A percentile compares a stretch with the other conserved stretches of the same genome.
phyloP scores from a whole-genome alignment of 2,113 vertebrate species.

The Glaucidium brasilianum region DNA sequence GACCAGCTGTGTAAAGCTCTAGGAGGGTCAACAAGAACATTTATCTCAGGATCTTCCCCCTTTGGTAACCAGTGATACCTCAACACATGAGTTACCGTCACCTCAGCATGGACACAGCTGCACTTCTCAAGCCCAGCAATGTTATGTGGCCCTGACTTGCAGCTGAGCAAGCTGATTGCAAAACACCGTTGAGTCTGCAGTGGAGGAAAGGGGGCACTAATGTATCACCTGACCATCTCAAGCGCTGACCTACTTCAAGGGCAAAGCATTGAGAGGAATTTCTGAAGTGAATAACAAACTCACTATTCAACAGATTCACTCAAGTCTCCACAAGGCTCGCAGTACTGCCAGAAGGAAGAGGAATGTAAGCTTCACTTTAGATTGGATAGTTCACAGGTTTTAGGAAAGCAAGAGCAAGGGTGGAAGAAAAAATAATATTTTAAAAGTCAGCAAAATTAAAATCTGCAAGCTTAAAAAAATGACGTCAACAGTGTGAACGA shows the following conservation, averaged over 20 bases:
- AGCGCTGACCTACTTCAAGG: not conserved
- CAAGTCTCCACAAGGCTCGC: not conserved
- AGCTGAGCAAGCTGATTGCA: not conserved
- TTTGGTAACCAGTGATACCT: not conserved
- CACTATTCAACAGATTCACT: not conserved
- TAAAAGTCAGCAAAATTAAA: not conserved
- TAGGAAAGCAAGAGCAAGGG: not conserved
- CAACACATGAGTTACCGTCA: accelerated
- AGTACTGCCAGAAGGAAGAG: not conserved
- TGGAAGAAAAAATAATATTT: not conserved
- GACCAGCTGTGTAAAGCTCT: not conserved
- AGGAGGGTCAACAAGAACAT: not conserved
- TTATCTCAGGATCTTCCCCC: not conserved
- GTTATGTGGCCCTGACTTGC: accelerated
- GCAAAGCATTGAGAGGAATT: not conserved
- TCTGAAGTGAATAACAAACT: not conserved
- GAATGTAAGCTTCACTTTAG: not conserved
- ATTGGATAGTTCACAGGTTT: not conserved
- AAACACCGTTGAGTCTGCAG: no score
- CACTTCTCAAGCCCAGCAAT: not conserved
- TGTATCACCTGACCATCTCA: accelerated
- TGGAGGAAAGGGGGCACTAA: not conserved
- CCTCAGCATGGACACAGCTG: accelerated
- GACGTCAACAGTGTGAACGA: not conserved
- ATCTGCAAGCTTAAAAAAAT: not conserved